Conservation (phyloP, 2,888 invertebrate genomes). For the Agelastica alni region DNA sequence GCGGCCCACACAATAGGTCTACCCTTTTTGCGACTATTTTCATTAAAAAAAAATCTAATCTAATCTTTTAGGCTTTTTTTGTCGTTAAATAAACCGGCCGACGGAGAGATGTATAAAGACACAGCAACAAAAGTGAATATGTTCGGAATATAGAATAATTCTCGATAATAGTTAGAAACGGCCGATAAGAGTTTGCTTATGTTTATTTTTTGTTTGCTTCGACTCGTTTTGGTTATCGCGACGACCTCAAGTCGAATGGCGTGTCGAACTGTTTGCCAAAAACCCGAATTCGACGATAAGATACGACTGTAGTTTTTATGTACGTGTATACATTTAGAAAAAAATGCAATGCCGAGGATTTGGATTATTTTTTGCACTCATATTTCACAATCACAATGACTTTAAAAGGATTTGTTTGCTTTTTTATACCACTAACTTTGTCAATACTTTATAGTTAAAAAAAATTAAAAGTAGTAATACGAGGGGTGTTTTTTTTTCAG, state of each 20-base stretch:
- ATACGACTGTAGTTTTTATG: slow-evolving; percentile 28
- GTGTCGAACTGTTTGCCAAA: slow-evolving; percentile 35
- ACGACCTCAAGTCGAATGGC: slow-evolving; percentile 31
- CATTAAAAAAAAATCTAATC: too few species aligned
- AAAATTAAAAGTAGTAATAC: too few species aligned
- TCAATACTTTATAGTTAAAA: too few species aligned
- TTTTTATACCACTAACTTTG: too few species aligned
- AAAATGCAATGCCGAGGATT: slow-evolving; percentile 13
- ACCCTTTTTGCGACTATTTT: too few species aligned
- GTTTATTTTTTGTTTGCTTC: slow-evolving; percentile 32
- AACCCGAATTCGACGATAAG: slow-evolving; percentile 32
- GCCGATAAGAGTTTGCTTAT: slow-evolving; percentile 31
- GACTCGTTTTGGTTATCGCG: slow-evolving; percentile 32
- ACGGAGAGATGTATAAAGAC: slow-evolving; percentile 7
- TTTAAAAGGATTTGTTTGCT: too few species aligned
- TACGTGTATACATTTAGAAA: too few species aligned
- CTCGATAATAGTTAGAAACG: slow-evolving; percentile 17
- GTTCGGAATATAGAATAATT: slow-evolving; percentile 23
- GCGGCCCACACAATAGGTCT: too few species aligned
- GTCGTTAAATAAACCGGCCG: slow-evolving; percentile 3
- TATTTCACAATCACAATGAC: too few species aligned
- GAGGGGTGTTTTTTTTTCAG: too few species aligned
- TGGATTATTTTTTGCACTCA: not conserved
- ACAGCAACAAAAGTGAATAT: slow-evolving; percentile 25
- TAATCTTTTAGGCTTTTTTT: not conserved